Evolutionary conservation across 2,113 vertebrate species (phyloP), one percentile per base, ranked within the genome.

Genomic region (Microcebus griseorufus): DNA sequence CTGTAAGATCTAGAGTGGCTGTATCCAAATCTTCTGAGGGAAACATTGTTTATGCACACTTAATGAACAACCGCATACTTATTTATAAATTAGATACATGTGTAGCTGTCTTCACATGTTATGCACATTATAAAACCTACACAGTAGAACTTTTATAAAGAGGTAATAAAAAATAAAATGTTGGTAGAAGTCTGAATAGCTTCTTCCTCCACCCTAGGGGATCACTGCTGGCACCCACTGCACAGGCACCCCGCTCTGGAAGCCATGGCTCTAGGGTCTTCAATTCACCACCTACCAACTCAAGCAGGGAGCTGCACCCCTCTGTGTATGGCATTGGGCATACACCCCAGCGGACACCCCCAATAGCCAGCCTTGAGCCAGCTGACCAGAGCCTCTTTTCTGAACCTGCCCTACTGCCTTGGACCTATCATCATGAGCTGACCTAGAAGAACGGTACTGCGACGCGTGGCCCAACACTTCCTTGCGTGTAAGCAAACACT

Each of bases 81-180:
- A 32, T 51, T 93, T 85, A 62, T 42, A 94, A 87, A 75, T 62
- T 53, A 76, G 78, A 72, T 42, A 60, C 4, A 5, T 34, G 42
- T 17, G 55, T 37, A 89, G 45, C 37, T 81, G 7, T 84, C 18
- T 90, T 91, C 27, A 37, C 62, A 42, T 32, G 91, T 42, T 60
- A 42, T 9, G 25, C 2, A 22, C 48, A 58, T 95, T 34, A 82
- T 76, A 73, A 93, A 88, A 64, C 27, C 37, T 65, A 80, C 0
- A 32, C n/a, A 32, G 51, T 6, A 78, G 51, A 85, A 91, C 34
- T 70, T 88, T 58, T 64, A 25, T 32, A 73, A 84, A 29, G 39
- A 92, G 7, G 22, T 82, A 5, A 75, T 27, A 37, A 20, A 62
- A 85, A 91, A 51, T 64, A 75, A 94, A 96, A 48, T 51, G 17